Conservation (phyloP, 2,797 vertebrate species). For the Lithobates sylvaticus region DNA sequence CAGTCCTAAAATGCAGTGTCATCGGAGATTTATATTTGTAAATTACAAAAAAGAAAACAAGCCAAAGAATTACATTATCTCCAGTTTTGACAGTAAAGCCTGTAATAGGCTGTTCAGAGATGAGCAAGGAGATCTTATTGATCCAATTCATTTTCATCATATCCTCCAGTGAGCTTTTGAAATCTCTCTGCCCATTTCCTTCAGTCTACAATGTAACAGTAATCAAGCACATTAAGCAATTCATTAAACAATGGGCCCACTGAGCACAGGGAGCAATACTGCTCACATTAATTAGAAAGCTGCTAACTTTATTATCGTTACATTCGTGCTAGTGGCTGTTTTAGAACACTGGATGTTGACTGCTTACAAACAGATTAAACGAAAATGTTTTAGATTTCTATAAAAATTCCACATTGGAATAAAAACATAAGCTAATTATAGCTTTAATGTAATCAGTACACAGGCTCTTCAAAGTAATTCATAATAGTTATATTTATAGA, state of each 20-base stretch:
- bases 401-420: neutral
- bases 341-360: constrained; percentile 7
- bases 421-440: neutral
- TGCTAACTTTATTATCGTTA: constrained; percentile 77
- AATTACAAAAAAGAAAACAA: constrained; percentile 80
- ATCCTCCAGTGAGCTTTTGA: constrained; percentile 85
- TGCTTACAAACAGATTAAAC: neutral
- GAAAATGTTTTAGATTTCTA: neutral
- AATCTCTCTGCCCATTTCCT: constrained; percentile 82
- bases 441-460: neutral
- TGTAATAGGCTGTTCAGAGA: constrained; percentile 75
- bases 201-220: constrained; percentile 83
- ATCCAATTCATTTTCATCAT: constrained; percentile 85
- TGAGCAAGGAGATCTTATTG: constrained; percentile 82
- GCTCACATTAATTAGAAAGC: constrained; percentile 82
- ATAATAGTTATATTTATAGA: neutral
- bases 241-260: constrained; percentile 85
- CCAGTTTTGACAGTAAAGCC: constrained; percentile 73
- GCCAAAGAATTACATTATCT: constrained; percentile 80
- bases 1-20: constrained; percentile 79
- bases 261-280: constrained; percentile 83
- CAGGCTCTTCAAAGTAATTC: neutral
- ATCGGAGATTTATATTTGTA: constrained; percentile 81
- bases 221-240: constrained; percentile 88
- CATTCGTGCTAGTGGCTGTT: constrained; percentile 35